These are phyloP conservation scores for Albula glossodonta DNA, from an alignment of 2,113 vertebrate genomes.

Conservation along the genomic window DNA sequence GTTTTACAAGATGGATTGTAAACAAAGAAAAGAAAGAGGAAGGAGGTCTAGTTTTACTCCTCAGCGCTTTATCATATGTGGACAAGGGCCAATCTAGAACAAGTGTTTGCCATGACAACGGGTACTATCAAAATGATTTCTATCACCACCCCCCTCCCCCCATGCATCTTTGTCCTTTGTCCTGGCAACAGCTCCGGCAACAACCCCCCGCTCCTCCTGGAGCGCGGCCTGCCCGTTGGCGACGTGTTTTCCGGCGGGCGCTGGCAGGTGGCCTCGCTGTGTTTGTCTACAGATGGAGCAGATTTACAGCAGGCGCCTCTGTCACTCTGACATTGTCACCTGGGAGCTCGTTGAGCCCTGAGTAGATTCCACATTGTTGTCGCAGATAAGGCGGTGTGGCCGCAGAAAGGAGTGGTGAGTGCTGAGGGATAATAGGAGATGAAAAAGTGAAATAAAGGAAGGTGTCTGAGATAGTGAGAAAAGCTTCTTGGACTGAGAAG, in stretches of 20 bases:
- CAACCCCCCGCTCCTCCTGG: too few species aligned
- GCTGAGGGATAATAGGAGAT: neutral
- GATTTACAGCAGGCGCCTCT: neutral
- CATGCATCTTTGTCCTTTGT: neutral
- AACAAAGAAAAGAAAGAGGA: neutral
- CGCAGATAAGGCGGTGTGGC: constrained; percentile 7
- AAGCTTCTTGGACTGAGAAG: constrained; percentile 18
- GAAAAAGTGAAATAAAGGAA: neutral
- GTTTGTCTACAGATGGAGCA: neutral
- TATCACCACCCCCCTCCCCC: neutral
- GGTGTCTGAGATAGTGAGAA: neutral
- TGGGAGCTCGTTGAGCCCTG: neutral
- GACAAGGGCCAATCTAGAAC: neutral
- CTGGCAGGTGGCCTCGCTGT: neutral
- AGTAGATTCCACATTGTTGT: neutral
- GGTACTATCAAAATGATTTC: neutral
- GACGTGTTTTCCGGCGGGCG: neutral
- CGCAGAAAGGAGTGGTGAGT: neutral
- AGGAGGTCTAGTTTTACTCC: neutral
- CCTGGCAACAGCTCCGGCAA: too few species aligned
- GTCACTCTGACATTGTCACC: neutral
- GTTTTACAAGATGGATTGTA: neutral
- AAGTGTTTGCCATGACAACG: neutral
- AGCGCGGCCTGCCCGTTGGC: too few species aligned
- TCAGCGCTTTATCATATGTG: neutral